phyloP scores from a whole-genome alignment of 2,888 invertebrate genomes.

The Hyles lineata region DNA sequence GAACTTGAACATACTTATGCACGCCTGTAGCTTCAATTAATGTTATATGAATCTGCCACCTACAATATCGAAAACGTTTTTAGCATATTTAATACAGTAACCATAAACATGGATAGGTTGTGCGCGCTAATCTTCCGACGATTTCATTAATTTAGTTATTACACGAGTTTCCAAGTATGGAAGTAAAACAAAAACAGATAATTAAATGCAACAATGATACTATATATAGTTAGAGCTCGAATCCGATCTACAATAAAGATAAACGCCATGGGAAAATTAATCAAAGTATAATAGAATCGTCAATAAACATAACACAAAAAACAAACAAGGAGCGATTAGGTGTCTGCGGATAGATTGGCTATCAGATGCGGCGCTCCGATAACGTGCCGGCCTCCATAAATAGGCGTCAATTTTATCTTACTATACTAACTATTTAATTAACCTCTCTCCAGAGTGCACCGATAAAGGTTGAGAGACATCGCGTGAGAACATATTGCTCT shows the following conservation, averaged over 20 bases:
- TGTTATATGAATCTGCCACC: background rate
- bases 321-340: constrained; percentile 54
- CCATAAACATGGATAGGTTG: background rate
- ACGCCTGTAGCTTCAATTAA: background rate
- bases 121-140: background rate
- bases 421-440: constrained; percentile 79
- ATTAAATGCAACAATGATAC: background rate
- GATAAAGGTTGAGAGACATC: constrained; percentile 67
- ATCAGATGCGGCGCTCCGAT: constrained; percentile 75
- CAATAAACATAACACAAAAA: constrained; percentile 38
- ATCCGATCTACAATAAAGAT: constrained; percentile 11
- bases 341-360: constrained; percentile 60
- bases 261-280: constrained; percentile 20
- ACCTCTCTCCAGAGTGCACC: constrained; percentile 71
- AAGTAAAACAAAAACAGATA: constrained; percentile 7
- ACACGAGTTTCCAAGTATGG: background rate
- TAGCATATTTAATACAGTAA: background rate
- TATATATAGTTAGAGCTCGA: background rate
- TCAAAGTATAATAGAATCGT: constrained; percentile 29
- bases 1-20: background rate
- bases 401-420: constrained; percentile 72
- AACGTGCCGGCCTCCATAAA: constrained; percentile 70
- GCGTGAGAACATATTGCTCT: constrained; percentile 66
- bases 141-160: background rate
- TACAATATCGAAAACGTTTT: background rate